Conservation (phyloP, 1,140 invertebrate species). For the Bicyclus anynana region DNA sequence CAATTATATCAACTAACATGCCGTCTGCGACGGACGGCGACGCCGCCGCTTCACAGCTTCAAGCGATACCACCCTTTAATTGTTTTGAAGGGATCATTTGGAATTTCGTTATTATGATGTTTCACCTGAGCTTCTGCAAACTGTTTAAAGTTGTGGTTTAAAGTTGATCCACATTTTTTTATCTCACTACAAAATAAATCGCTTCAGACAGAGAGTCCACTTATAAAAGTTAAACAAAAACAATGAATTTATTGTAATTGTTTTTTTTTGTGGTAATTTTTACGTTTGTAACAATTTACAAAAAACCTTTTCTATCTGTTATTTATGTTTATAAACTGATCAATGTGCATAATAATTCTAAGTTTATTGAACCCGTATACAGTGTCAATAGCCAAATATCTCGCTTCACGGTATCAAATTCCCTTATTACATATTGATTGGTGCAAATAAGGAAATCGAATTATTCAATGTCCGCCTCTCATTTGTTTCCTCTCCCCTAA, state of each 20-base stretch:
- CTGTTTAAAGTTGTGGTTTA: neutral
- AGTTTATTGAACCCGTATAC: neutral
- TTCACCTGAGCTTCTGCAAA: conserved; percentile 32
- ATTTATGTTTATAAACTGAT: too few relatives aligned
- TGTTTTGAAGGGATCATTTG: conserved; percentile 55
- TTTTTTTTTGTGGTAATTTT: too few relatives aligned
- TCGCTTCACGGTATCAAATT: conserved; percentile 46
- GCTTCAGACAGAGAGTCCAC: too few relatives aligned
- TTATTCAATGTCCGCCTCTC: conserved; percentile 76
- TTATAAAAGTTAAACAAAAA: too few relatives aligned
- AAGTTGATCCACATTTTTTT: too few relatives aligned
- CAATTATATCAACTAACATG: conserved; percentile 74
- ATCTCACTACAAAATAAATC: too few relatives aligned
- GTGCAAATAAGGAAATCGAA: conserved; percentile 76
- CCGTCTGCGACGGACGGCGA: conserved; percentile 59
- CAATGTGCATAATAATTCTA: too few relatives aligned
- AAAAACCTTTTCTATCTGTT: too few relatives aligned
- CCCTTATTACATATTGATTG: conserved; percentile 73
- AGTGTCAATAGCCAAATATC: conserved; percentile 27
- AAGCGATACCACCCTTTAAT: conserved; percentile 57
- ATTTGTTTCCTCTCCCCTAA: conserved; percentile 73
- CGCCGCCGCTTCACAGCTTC: conserved; percentile 33
- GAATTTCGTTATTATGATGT: conserved; percentile 51
- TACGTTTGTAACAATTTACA: too few relatives aligned
- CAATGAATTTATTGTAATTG: too few relatives aligned